A percentile compares a stretch with the other conserved stretches of the same genome.
Evolutionary conservation across 2,797 vertebrate species (phyloP).

Genomic region (Nannoperca australis): DNA sequence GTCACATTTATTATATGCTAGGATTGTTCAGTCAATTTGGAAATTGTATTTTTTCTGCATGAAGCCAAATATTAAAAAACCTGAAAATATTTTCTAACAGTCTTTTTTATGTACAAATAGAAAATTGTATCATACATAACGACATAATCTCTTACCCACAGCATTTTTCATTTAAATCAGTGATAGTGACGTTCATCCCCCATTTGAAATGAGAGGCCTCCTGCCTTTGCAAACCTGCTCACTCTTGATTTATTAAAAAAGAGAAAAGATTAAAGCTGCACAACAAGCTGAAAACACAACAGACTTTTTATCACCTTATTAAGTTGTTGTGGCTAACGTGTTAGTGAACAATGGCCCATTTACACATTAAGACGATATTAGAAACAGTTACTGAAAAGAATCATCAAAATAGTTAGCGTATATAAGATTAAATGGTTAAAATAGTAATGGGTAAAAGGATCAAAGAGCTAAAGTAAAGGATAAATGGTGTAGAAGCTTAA

Average conservation of each 20-base stretch:
- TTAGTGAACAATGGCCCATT: not conserved
- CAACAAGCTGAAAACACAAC: not conserved
- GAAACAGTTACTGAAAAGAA: too few relatives aligned
- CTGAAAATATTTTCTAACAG: conserved; percentile 27
- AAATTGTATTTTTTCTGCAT: conserved; percentile 27
- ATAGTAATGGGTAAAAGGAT: too few relatives aligned
- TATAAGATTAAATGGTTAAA: too few relatives aligned
- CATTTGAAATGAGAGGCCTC: not conserved
- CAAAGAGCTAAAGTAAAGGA: too few relatives aligned
- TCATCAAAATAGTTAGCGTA: too few relatives aligned
- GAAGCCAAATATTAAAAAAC: conserved; percentile 30
- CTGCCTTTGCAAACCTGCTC: not conserved
- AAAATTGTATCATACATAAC: conserved; percentile 33
- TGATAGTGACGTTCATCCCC: not conserved
- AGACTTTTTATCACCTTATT: not conserved
- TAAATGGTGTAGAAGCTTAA: too few relatives aligned
- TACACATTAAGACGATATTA: not conserved
- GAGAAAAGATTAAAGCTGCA: not conserved
- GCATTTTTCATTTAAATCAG: conserved; percentile 35
- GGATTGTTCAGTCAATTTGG: conserved; percentile 47
- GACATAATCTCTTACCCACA: conserved; percentile 1
- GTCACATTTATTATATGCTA: conserved; percentile 45
- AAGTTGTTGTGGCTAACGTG: not conserved
- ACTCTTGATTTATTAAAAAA: not conserved
- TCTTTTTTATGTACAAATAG: conserved; percentile 32